Percentiles rank a stretch among this genome's conserved stretches.
These are phyloP conservation scores for Xanthorhoe spadicearia DNA, from an alignment of 2,888 invertebrate species.

Conservation along the genomic window DNA sequence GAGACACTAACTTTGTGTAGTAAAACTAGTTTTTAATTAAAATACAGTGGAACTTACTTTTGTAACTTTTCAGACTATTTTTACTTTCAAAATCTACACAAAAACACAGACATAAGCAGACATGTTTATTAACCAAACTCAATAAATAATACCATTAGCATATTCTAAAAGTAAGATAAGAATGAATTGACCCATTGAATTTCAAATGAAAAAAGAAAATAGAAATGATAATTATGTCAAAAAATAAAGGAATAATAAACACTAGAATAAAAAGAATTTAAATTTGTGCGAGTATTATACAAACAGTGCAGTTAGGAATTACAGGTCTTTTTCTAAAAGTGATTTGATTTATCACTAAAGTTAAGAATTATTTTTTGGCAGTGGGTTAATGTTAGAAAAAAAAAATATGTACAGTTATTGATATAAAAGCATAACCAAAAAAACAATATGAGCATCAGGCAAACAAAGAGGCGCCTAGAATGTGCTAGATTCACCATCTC, in stretches of 20 bases:
- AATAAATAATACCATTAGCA: constrained; percentile 70
- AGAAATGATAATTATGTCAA: constrained; percentile 31
- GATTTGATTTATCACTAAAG: constrained; percentile 14
- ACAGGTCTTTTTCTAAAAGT: constrained; percentile 1
- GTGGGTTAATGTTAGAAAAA: constrained; percentile 10
- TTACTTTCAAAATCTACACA: constrained; percentile 42
- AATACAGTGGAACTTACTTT: too few species aligned
- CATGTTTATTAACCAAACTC: constrained; percentile 53
- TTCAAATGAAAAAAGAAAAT: constrained; percentile 27
- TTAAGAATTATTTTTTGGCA: neutral
- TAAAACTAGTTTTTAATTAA: too few species aligned
- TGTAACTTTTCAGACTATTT: too few species aligned
- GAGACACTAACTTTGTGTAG: too few species aligned
- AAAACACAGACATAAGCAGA: constrained; percentile 49
- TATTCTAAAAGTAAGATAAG: constrained; percentile 56
- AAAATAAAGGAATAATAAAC: constrained; percentile 35
- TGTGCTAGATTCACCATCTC: neutral
- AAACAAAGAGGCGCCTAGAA: neutral
- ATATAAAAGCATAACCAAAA: constrained; percentile 8
- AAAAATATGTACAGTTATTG: neutral
- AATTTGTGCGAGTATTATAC: constrained; percentile 24
- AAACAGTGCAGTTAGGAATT: constrained; percentile 26
- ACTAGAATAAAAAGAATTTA: constrained; percentile 14
- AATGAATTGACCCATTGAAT: constrained; percentile 43
- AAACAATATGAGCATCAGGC: neutral